phyloP scores from a whole-genome alignment of 2,113 vertebrate genomes.

The Leptobrachium leishanense region DNA sequence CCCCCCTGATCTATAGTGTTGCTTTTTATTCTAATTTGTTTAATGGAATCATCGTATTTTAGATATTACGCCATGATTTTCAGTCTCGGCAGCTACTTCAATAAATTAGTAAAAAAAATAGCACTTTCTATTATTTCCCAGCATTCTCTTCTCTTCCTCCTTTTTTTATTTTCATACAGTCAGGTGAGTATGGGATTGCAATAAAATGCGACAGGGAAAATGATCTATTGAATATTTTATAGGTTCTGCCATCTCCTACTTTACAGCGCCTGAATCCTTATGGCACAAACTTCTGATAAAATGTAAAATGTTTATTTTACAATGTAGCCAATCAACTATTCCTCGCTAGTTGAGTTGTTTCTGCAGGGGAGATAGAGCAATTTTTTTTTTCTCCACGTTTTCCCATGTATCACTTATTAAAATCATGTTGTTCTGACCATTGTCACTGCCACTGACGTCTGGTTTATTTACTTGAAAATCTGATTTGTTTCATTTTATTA shows the following conservation, averaged over 20 bases:
- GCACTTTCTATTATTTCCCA: background rate
- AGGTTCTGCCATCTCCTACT: slow-evolving; percentile 24
- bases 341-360: slow-evolving; percentile 5
- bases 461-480: slow-evolving; percentile 89
- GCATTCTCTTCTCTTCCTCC: background rate
- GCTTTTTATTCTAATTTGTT: too few species aligned
- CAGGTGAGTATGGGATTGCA: background rate
- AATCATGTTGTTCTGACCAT: slow-evolving; percentile 80
- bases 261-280: slow-evolving; percentile 3
- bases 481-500: slow-evolving; percentile 92
- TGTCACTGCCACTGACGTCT: slow-evolving; percentile 80
- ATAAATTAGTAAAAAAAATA: background rate
- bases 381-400: slow-evolving; percentile 52
- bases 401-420: slow-evolving; percentile 73
- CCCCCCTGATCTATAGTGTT: too few species aligned
- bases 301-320: slow-evolving; percentile 42
- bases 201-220: slow-evolving; percentile 8
- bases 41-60: background rate
- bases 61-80: background rate
- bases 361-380: slow-evolving; percentile 9
- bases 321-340: slow-evolving; percentile 28
- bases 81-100: background rate
- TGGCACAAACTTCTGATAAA: slow-evolving; percentile 26
- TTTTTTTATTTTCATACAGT: background rate
- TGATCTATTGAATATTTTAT: slow-evolving; percentile 25